Base-by-base conservation (phyloP, 2,797 vertebrate species). In the Synanceia verrucosa region DNA sequence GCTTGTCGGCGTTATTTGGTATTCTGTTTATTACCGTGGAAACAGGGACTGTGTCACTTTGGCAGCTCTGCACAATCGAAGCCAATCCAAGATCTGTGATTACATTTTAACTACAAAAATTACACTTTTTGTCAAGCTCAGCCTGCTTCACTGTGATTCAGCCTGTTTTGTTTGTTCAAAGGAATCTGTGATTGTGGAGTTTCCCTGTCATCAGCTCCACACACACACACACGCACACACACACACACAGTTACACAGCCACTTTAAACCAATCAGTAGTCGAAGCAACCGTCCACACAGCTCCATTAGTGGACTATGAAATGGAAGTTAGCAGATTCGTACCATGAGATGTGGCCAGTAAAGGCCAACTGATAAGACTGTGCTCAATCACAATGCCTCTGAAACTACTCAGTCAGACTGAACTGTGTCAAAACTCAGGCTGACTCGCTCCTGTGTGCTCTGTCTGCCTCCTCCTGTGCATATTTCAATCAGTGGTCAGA, bases 11-110 rank as follows among this genome's bases (percentile, higher is more conserved):
- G 34, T 53, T 60, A 60, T 85, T 90, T 81, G 67, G 69, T 89
- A 83, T 89, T 86, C 84, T 76, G 69, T 82, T 82, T 72, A 72
- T 74, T 52, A 68, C 51, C 69, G 34, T 47, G 59, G 36, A 65
- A 76, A 69, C 73, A 73, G 48, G 76, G 43, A 72, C 63, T 37
- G 70, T 73, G 82, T 81, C 66, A 70, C 74, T 87, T 81, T 63
- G 58, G 39, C 64, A 50, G 59, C 24, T 46, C 56, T 31, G 64
- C 73, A 73, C 81, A 91, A 89, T 91, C 90, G 90, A 83, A 90
- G 62, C 66, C 29, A 5, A 62, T 79, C 73, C 50, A 47, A 28
- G 36, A 75, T 84, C 89, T 88, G 83, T 92, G 91, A 92, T 92
- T 92, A 83, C 86, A 74, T 81, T 85, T 77, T 62, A 75, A 73